A percentile compares a stretch with the other conserved stretches of the same genome.
Conservation (phyloP, 2,113 vertebrate species). For the Phylloscopus trochiloides region DNA sequence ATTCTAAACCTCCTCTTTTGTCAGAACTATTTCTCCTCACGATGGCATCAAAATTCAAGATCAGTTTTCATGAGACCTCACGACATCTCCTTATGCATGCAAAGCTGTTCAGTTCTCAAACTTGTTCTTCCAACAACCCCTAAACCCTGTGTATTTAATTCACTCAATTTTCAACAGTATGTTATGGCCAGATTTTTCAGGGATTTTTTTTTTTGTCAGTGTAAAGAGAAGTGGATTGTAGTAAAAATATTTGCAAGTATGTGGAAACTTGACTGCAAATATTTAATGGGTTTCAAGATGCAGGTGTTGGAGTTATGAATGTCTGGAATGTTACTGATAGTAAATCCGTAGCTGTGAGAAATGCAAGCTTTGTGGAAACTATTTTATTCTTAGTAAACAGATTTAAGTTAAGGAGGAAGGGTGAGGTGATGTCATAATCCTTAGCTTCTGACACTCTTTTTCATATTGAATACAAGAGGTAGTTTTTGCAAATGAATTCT, state of each 20-base stretch:
- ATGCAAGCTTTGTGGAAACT: not conserved
- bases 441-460: not conserved
- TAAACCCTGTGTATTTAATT: not conserved
- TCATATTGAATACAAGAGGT: not conserved
- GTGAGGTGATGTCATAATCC: not conserved
- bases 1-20: not conserved
- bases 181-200: not conserved
- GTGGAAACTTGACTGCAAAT: not conserved
- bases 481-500: not conserved
- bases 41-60: not conserved
- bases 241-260: not conserved
- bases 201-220: not conserved
- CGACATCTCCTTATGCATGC: not conserved
- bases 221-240: not conserved
- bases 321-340: not conserved
- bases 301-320: not conserved
- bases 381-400: not conserved
- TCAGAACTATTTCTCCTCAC: not conserved
- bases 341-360: not conserved
- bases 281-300: not conserved
- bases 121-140: not conserved
- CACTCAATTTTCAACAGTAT: not conserved
- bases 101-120: not conserved
- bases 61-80: not conserved
- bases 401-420: not conserved